Evolutionary conservation across 2,888 invertebrate species (phyloP).

Genomic region (Blastobasis adustella): DNA sequence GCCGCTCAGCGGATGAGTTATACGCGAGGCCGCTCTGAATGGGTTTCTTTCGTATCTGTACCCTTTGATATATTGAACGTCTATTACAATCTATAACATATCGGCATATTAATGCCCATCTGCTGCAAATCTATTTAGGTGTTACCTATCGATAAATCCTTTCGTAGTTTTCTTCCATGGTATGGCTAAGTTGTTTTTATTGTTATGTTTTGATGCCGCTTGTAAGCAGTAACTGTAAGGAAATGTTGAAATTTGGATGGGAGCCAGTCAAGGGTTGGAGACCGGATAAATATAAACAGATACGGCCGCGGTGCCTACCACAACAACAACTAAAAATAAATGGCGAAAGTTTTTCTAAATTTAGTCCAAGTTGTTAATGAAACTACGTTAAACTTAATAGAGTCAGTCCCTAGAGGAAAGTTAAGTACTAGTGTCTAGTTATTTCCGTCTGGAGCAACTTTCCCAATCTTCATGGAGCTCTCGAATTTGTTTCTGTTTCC

Average conservation of each 20-base stretch:
- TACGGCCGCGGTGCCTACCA: slow-evolving; percentile 7
- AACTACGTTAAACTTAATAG: slow-evolving; percentile 45
- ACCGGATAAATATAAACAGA: slow-evolving; percentile 12
- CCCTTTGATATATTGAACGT: slow-evolving; percentile 39
- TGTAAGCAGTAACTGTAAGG: slow-evolving; percentile 2
- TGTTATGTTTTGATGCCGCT: slow-evolving; percentile 3
- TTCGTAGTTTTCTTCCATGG: slow-evolving; percentile 1
- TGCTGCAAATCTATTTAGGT: slow-evolving; percentile 13
- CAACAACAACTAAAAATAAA: slow-evolving; percentile 7
- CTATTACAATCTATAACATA: slow-evolving; percentile 40
- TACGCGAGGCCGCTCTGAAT: slow-evolving; percentile 42
- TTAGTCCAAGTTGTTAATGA: slow-evolving; percentile 15
- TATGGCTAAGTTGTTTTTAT: neutral
- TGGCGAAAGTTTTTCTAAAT: slow-evolving; percentile 16
- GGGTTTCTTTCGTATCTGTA: slow-evolving; percentile 35
- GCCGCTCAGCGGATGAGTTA: slow-evolving; percentile 37
- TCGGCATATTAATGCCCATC: slow-evolving; percentile 17
- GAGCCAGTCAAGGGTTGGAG: slow-evolving; percentile 17
- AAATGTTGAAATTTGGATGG: slow-evolving; percentile 17
- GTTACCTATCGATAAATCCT: slow-evolving; percentile 7
- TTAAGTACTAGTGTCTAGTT: slow-evolving; percentile 60
- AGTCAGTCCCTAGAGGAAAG: slow-evolving; percentile 53
- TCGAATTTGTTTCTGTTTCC: slow-evolving; percentile 23
- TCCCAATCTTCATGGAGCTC: slow-evolving; percentile 40
- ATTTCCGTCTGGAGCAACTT: slow-evolving; percentile 51